A percentile compares a stretch with the other conserved stretches of the same genome.
phyloP scores from a whole-genome alignment of 2,113 vertebrate species.

The Chaetops frenatus region DNA sequence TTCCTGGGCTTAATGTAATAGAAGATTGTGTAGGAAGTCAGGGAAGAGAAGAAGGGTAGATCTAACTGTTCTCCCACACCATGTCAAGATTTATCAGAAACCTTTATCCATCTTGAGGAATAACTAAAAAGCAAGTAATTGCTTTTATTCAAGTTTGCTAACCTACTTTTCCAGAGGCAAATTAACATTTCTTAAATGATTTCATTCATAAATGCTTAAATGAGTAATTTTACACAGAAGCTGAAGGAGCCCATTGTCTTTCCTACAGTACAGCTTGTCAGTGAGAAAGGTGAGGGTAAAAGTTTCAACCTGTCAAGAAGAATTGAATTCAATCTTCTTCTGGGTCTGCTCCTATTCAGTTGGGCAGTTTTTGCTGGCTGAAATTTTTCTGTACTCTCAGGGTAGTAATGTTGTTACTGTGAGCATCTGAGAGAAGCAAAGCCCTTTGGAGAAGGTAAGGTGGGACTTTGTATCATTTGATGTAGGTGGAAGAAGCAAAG shows the following conservation, averaged over 20 bases:
- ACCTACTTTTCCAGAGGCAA: slow-evolving; percentile 5
- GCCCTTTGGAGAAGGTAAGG: not conserved
- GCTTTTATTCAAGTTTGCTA: not conserved
- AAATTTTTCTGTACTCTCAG: not conserved
- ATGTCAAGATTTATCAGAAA: not conserved
- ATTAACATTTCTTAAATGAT: not conserved
- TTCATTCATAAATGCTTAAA: slow-evolving; percentile 15
- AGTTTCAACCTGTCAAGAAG: not conserved
- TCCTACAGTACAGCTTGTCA: not conserved
- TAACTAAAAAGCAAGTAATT: slow-evolving; percentile 4
- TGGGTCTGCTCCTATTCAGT: not conserved
- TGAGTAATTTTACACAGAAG: not conserved
- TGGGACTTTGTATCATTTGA: not conserved
- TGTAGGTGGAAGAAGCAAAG: not conserved
- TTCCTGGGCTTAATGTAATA: not conserved
- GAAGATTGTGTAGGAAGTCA: not conserved
- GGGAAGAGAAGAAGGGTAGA: not conserved
- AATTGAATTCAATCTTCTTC: not conserved
- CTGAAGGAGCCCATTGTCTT: not conserved
- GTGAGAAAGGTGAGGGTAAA: not conserved
- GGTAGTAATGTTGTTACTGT: not conserved
- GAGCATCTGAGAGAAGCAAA: not conserved
- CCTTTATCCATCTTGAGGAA: not conserved
- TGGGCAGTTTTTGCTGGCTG: not conserved
- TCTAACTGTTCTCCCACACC: not conserved